Percentiles rank a stretch among this genome's conserved stretches.
Conservation (phyloP, 2,797 vertebrate species). For the Typhlichthys eigenmanni region DNA sequence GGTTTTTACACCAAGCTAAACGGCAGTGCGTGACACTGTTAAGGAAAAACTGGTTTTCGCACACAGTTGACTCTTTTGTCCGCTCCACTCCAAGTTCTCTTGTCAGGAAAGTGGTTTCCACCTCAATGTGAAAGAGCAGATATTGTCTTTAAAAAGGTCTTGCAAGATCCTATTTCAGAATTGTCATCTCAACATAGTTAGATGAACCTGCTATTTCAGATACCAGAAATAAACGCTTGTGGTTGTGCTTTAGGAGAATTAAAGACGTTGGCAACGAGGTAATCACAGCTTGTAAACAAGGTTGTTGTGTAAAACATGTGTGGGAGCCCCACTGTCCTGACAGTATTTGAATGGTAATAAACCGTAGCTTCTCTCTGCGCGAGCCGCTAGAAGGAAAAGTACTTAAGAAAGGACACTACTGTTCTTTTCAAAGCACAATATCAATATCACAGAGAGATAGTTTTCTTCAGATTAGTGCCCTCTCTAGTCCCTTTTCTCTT, state of each 20-base stretch:
- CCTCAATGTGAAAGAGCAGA: slow-evolving; percentile 55
- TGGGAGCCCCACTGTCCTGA: no score
- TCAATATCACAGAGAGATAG: no score
- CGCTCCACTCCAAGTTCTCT: slow-evolving; percentile 43
- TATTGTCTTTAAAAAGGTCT: slow-evolving; percentile 65
- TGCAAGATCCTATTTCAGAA: slow-evolving; percentile 65
- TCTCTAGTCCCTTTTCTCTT: no score
- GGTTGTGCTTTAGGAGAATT: slow-evolving; percentile 50
- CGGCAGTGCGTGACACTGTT: slow-evolving; percentile 42
- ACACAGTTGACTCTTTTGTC: slow-evolving; percentile 47
- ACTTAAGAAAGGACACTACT: background rate
- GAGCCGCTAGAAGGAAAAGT: slow-evolving; percentile 1
- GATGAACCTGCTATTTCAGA: slow-evolving; percentile 69
- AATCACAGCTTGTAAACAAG: slow-evolving; percentile 41
- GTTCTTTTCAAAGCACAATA: background rate
- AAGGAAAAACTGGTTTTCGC: slow-evolving; percentile 40
- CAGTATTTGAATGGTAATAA: no score
- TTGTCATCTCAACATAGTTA: slow-evolving; percentile 65
- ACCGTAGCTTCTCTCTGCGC: background rate
- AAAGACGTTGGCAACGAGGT: slow-evolving; percentile 43
- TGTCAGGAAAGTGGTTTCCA: slow-evolving; percentile 66
- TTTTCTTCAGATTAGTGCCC: no score
- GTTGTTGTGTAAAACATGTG: background rate
- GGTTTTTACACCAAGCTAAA: background rate
- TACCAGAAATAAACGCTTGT: slow-evolving; percentile 60